Base-by-base conservation (phyloP, 2,113 vertebrate genomes). In the Perccottus glenii region DNA sequence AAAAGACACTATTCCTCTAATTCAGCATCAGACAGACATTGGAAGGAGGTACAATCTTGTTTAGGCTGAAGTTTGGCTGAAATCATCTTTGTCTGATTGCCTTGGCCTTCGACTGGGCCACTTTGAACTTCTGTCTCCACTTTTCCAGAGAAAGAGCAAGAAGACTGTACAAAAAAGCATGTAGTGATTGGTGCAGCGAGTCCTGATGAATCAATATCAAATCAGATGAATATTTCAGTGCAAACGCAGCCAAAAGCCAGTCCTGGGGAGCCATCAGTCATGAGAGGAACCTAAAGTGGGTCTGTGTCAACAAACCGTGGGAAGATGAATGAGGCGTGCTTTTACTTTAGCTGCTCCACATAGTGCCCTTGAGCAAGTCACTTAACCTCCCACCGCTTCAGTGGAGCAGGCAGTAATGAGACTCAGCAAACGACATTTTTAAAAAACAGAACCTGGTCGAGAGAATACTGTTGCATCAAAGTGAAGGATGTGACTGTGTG, bases 341-440 rank as follows among this genome's bases (percentile, higher is more conserved):
- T 15, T 15, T 53, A 45, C 36, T 69, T 63, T 32, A 67, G 69
- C 74, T 67, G 73, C 77, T 80, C 79, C 77, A 73, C 74, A 62
- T 70, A 59, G 64, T 84, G 83, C 78, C 81, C 83, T 88, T 89
- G 81, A 88, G 82, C 84, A 86, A 89, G 84, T 84, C 82, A 87
- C 84, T 86, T 85, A 69, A 87, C 81, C 70, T 83, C 66, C 59
- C 10, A 33, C 66, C 80, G 82, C 67, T 85, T 70, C 78, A 77
- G 62, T 70, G 76, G 69, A 85, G 77, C 86, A 68, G 14, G 50
- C 59, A 66, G 56, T 59, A 56, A 33, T 50, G 73, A 67, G 64
- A 27, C 70, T 4, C 8, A 8, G 38, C 38, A 40, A 40, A 40
- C 5, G 38, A 40, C 38, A 40, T 40, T 40, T 40, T 40, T 40